Conservation (phyloP, 2,113 vertebrate genomes). For the Clinocottus analis region DNA sequence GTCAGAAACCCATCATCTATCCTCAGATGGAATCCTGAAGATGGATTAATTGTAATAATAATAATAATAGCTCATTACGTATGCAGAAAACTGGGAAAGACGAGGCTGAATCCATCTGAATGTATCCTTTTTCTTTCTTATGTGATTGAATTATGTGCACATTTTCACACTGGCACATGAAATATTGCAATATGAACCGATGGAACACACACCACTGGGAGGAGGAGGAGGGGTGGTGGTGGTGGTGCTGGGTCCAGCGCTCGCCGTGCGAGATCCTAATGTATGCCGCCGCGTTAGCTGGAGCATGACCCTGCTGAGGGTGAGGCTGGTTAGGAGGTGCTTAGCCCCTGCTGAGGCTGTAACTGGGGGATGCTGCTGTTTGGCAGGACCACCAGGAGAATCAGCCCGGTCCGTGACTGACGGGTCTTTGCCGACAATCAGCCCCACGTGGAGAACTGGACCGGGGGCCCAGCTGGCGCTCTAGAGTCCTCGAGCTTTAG, state of each 20-base stretch:
- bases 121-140: background rate
- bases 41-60: background rate
- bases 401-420: conserved; percentile 1
- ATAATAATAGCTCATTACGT: background rate
- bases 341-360: background rate
- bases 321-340: conserved; percentile 18
- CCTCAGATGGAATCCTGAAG: background rate
- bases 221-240: too few relatives aligned
- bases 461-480: conserved; percentile 17
- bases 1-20: background rate
- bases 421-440: conserved; percentile 9
- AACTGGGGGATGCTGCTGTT: conserved; percentile 21
- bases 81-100: background rate
- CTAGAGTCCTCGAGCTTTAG: background rate
- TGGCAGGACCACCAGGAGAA: conserved; percentile 18
- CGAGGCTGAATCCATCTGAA: too few relatives aligned
- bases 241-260: background rate
- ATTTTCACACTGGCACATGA: background rate
- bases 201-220: background rate
- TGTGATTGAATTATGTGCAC: background rate
- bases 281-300: background rate
- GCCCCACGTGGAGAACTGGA: background rate
- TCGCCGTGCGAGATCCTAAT: background rate
- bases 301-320: conserved; percentile 23
- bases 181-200: background rate